Conservation (phyloP, 1,140 invertebrate genomes). For the Chrysoperla carnea region DNA sequence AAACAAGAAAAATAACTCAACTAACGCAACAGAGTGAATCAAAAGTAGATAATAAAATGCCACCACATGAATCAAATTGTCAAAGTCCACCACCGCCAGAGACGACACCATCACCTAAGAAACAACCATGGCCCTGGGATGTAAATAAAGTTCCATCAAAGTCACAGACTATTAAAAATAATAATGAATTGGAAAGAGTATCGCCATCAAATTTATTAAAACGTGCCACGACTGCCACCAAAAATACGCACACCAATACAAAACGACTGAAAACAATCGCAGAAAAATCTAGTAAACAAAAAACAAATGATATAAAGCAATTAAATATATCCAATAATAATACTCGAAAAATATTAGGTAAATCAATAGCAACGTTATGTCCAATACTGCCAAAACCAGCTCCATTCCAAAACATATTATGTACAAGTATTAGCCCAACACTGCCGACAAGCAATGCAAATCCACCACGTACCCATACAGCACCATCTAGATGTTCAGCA, state of each 20-base stretch:
- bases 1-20: no score
- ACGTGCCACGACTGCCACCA: constrained; percentile 1
- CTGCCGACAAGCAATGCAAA: no score
- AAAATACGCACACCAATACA: background rate
- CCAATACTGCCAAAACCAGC: background rate
- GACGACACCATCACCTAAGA: background rate
- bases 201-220: constrained; percentile 2
- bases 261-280: constrained; percentile 1
- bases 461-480: no score
- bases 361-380: background rate
- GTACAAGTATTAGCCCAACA: no score
- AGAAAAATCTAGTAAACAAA: background rate
- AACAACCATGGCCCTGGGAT: background rate
- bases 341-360: background rate
- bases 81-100: constrained; percentile 7
- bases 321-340: background rate
- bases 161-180: constrained; percentile 2
- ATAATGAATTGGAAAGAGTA: constrained; percentile 3
- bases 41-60: background rate
- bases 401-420: constrained; percentile 14
- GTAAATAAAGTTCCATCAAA: background rate
- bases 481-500: no score
- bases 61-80: background rate
- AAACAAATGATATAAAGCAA: background rate
- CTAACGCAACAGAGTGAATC: no score